Conservation (phyloP, 2,797 vertebrate species). For the Rhinella marina region DNA sequence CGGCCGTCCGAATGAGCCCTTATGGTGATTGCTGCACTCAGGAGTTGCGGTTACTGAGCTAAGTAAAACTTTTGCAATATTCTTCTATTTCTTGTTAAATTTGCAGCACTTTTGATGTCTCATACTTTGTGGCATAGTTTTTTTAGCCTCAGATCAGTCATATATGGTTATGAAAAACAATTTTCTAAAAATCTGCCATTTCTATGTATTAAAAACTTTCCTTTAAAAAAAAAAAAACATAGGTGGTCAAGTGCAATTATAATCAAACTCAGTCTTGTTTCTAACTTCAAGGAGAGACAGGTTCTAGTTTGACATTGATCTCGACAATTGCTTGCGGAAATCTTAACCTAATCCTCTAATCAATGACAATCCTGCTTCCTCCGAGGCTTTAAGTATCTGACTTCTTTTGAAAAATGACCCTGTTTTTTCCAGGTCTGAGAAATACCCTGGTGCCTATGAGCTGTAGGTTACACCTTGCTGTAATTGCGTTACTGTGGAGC, state of each 20-base stretch:
- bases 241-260: background rate
- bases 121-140: too few relatives aligned
- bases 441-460: constrained; percentile 2
- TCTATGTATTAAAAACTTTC: too few relatives aligned
- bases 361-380: constrained; percentile 39
- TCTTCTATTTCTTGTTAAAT: too few relatives aligned
- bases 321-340: constrained; percentile 39
- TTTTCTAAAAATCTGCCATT: too few relatives aligned
- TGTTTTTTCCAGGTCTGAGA: constrained; percentile 3
- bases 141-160: too few relatives aligned
- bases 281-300: constrained; percentile 16
- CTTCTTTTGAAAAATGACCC: constrained; percentile 8
- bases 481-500: background rate
- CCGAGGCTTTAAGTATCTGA: constrained; percentile 7
- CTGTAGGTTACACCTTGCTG: background rate
- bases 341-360: constrained; percentile 45
- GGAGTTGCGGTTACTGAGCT: too few relatives aligned
- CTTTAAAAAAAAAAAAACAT: background rate
- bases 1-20: too few relatives aligned
- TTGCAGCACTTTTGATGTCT: too few relatives aligned
- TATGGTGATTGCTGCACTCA: too few relatives aligned
- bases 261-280: background rate
- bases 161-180: too few relatives aligned
- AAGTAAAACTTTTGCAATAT: too few relatives aligned
- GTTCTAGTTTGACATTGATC: constrained; percentile 16